A percentile compares a stretch with the other conserved stretches of the same genome.
Conservation (phyloP, 2,113 vertebrate species). For the Notiomystis cincta region DNA sequence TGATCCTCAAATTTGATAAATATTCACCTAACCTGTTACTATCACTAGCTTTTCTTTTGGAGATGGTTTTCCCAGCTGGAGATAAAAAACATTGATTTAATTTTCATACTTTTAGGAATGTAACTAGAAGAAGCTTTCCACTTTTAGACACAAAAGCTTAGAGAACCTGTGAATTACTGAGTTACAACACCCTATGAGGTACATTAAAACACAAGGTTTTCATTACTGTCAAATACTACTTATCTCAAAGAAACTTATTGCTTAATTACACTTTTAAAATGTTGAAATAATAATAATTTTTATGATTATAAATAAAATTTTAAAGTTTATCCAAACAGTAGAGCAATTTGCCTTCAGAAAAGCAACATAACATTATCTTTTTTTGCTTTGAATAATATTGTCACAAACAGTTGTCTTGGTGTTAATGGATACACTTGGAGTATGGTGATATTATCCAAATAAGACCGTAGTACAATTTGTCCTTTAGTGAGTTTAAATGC, state of each 20-base stretch:
- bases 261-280: constrained; percentile 48
- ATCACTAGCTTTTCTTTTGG: background rate
- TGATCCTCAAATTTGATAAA: background rate
- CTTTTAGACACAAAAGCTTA: constrained; percentile 41
- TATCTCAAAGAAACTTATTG: constrained; percentile 40
- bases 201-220: constrained; percentile 44
- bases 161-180: background rate
- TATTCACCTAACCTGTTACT: background rate
- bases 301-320: constrained; percentile 19
- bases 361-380: background rate
- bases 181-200: constrained; percentile 8
- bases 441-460: background rate
- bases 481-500: constrained; percentile 8
- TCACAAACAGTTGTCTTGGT: background rate
- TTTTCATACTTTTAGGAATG: constrained; percentile 10
- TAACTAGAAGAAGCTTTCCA: constrained; percentile 27
- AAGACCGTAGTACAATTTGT: background rate
- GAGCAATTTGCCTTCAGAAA: constrained; percentile 8
- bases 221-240: constrained; percentile 39
- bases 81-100: background rate
- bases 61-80: background rate
- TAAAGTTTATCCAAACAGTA: constrained; percentile 32
- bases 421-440: background rate
- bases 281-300: constrained; percentile 26
- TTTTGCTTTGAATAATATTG: background rate